Conservation (phyloP, 2,113 vertebrate genomes). For the Diglossa brunneiventris region DNA sequence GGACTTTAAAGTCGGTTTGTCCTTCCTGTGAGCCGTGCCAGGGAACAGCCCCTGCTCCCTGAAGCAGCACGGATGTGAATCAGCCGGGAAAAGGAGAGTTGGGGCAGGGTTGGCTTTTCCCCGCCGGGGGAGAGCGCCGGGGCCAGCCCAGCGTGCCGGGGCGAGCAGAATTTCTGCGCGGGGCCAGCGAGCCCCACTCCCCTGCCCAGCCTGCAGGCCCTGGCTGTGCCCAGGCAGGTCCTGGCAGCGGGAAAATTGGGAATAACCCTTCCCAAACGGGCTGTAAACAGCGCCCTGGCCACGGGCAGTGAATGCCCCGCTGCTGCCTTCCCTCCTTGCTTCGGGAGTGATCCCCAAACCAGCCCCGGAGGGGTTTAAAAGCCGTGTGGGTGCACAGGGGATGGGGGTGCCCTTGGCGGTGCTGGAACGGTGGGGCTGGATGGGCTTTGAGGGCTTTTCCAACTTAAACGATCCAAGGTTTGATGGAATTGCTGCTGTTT, state of each 20-base stretch:
- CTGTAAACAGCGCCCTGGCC: fast-evolving
- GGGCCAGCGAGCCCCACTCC: fast-evolving
- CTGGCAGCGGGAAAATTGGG: not conserved
- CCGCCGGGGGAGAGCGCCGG: not conserved
- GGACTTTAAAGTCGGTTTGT: not conserved
- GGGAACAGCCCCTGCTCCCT: not conserved
- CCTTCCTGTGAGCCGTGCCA: not conserved
- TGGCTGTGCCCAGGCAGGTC: not conserved
- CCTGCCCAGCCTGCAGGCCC: not conserved
- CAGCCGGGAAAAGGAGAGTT: fast-evolving
- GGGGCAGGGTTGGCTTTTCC: not conserved
- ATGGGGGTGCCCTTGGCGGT: not conserved
- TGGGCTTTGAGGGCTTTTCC: not conserved
- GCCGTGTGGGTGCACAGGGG: fast-evolving
- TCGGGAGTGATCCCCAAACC: fast-evolving
- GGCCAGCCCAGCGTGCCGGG: not conserved
- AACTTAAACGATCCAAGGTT: fast-evolving
- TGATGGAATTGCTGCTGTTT: fast-evolving
- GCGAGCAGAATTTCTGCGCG: not conserved
- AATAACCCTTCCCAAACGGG: not conserved
- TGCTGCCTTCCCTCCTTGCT: not conserved
- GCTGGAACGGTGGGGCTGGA: not conserved
- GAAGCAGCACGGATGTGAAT: fast-evolving
- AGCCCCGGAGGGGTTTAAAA: not conserved
- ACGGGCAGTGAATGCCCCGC: fast-evolving